Conservation (phyloP, 2,113 vertebrate species). For the Regulus satrapa region DNA sequence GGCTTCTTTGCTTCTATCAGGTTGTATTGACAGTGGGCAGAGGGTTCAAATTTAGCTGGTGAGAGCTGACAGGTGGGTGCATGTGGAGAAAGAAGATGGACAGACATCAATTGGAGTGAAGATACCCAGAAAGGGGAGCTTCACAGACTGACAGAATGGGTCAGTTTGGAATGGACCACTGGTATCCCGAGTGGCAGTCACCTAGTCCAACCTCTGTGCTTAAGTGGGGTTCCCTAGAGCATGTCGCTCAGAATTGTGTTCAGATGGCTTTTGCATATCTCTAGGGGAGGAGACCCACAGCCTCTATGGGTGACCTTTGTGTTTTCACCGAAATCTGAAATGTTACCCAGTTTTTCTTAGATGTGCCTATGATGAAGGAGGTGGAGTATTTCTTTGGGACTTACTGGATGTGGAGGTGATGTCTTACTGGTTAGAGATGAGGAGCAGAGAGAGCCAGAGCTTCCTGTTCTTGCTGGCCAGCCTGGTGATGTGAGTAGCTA, state of each 20-base stretch:
- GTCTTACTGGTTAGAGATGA: background rate
- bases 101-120: background rate
- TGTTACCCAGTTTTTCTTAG: background rate
- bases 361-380: background rate
- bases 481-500: background rate
- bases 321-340: background rate
- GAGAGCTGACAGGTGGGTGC: background rate
- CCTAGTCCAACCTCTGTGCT: background rate
- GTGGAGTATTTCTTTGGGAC: background rate
- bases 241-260: background rate
- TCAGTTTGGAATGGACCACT: background rate
- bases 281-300: background rate
- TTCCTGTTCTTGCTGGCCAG: background rate
- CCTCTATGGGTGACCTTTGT: background rate
- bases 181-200: fast-evolving
- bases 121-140: background rate
- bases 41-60: background rate
- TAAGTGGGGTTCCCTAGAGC: background rate
- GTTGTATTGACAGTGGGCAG: background rate
- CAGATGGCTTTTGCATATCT: background rate
- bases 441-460: background rate
- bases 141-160: background rate
- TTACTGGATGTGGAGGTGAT: background rate
- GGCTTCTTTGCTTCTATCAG: background rate
- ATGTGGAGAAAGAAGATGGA: background rate